These are phyloP conservation scores for Dynastes maya DNA, from an alignment of 2,888 invertebrate genomes.

Conservation along the genomic window DNA sequence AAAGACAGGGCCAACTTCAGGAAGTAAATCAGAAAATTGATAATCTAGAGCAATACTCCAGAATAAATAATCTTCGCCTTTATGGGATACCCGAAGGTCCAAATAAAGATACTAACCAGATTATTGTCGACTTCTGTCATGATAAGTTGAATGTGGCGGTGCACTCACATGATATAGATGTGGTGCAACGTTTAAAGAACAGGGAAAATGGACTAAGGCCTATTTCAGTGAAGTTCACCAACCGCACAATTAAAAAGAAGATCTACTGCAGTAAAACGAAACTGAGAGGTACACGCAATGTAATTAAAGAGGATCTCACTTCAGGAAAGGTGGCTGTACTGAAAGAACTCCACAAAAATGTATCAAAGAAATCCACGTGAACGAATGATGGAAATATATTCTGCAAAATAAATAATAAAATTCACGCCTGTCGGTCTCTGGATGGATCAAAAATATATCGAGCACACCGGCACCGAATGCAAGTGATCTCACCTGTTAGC, in stretches of 20 bases:
- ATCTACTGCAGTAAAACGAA: not conserved
- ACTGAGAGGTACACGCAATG: not conserved
- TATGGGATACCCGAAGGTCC: not conserved
- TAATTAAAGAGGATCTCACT: too few species aligned
- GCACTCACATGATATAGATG: not conserved
- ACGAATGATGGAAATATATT: too few species aligned
- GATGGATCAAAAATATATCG: too few species aligned
- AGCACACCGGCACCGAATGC: too few species aligned
- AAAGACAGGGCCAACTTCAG: not conserved
- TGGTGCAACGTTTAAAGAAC: not conserved
- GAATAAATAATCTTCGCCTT: slow-evolving; percentile 28
- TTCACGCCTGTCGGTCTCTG: too few species aligned
- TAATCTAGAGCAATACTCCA: not conserved
- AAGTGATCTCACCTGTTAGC: too few species aligned
- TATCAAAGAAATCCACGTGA: too few species aligned
- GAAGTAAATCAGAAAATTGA: not conserved
- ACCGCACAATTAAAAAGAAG: not conserved
- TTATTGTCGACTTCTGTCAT: not conserved
- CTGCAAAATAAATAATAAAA: too few species aligned
- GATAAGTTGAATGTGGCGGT: slow-evolving; percentile 12
- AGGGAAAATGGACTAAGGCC: not conserved
- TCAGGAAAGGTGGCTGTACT: too few species aligned
- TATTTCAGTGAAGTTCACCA: not conserved
- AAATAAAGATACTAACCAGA: not conserved
- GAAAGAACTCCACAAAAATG: too few species aligned